Percentiles rank a stretch among this genome's conserved stretches.
Evolutionary conservation across 1,140 invertebrate genomes (phyloP).

Genomic region (Choristoneura fumiferana): DNA sequence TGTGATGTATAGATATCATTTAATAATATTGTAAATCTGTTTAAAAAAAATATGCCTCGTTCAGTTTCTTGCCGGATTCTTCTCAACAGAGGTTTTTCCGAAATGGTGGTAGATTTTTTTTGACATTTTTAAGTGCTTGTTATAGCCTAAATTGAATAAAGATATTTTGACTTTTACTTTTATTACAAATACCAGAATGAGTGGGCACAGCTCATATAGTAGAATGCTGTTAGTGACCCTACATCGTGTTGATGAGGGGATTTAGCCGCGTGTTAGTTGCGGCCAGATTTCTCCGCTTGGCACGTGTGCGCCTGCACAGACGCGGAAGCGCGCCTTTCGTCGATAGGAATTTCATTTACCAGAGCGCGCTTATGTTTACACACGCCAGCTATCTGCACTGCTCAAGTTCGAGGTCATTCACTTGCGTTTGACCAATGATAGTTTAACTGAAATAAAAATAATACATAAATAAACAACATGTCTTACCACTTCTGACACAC

Average conservation of each 20-base stretch:
- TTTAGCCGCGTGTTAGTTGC: constrained; percentile 3
- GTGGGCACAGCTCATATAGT: no score
- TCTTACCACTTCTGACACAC: neutral
- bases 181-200: no score
- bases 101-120: no score
- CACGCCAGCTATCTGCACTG: constrained; percentile 39
- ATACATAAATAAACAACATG: neutral
- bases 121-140: no score
- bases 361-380: constrained; percentile 55
- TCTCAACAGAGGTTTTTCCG: no score
- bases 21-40: no score
- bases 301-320: constrained; percentile 43
- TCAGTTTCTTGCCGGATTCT: no score
- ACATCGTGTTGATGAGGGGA: neutral
- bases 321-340: constrained; percentile 55
- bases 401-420: constrained; percentile 73
- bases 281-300: constrained; percentile 45
- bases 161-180: no score
- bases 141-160: no score
- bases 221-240: neutral
- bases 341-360: constrained; percentile 57
- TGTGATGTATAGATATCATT: no score
- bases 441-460: neutral
- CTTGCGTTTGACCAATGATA: constrained; percentile 24
- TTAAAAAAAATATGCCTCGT: no score